Conservation (phyloP, 2,888 invertebrate genomes). For the Nudaria mundana region DNA sequence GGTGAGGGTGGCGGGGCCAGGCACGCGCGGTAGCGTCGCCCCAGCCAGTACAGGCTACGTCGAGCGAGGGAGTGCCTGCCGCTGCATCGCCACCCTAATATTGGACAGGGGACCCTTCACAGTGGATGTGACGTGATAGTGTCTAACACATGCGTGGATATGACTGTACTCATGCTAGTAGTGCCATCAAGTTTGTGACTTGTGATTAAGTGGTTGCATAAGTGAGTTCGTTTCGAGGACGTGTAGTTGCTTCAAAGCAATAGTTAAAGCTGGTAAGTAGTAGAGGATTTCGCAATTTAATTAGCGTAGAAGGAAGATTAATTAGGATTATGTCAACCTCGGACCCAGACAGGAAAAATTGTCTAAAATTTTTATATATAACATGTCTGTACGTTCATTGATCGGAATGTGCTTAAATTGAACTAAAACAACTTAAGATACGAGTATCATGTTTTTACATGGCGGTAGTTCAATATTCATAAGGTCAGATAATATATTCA, state of each 20-base stretch:
- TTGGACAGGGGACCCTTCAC: conserved; percentile 52
- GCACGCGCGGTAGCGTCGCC: conserved; percentile 76
- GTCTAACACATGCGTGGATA: conserved; percentile 59
- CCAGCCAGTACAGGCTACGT: conserved; percentile 77
- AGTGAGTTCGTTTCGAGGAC: conserved; percentile 56
- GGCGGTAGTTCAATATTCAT: too few species aligned
- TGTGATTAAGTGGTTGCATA: conserved; percentile 56
- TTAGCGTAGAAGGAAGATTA: conserved; percentile 44
- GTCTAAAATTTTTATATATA: too few species aligned
- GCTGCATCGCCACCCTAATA: conserved; percentile 34
- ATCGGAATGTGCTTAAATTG: too few species aligned
- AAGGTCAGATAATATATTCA: too few species aligned
- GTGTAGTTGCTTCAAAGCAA: conserved; percentile 45
- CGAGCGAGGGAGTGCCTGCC: conserved; percentile 54
- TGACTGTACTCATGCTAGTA: conserved; percentile 49
- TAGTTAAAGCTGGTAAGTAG: conserved; percentile 59
- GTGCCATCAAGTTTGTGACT: conserved; percentile 56
- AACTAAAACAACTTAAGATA: too few species aligned
- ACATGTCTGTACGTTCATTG: too few species aligned
- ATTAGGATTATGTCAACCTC: too few species aligned
- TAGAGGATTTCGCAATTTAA: conserved; percentile 48
- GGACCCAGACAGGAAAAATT: too few species aligned
- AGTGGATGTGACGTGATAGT: conserved; percentile 71
- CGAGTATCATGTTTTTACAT: too few species aligned
- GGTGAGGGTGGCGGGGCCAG: conserved; percentile 53